Percentiles rank a stretch among this genome's conserved stretches.
Conservation (phyloP, 2,113 vertebrate species). For the Anarhynchus alexandrinus region DNA sequence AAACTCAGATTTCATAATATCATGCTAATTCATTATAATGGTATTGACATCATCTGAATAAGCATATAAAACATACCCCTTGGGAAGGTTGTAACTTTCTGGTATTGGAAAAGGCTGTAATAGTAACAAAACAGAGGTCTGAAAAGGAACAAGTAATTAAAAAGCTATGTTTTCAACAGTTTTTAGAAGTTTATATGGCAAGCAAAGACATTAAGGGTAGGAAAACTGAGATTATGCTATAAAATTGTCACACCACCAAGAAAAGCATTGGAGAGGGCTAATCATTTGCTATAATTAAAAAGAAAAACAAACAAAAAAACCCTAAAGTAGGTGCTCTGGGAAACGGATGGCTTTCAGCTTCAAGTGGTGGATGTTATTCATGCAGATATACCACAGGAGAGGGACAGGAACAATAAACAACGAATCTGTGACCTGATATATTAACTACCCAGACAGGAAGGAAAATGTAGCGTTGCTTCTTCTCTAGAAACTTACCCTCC, state of each 20-base stretch:
- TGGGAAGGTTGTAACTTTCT: background rate
- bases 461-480: background rate
- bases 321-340: background rate
- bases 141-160: background rate
- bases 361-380: background rate
- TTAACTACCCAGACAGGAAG: background rate
- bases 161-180: background rate
- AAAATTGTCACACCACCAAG: background rate
- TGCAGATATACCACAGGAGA: background rate
- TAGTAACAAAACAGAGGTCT: background rate
- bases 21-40: background rate
- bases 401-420: background rate
- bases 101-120: background rate
- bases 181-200: background rate
- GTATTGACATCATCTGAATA: background rate
- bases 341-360: background rate
- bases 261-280: background rate
- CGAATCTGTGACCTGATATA: background rate
- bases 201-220: background rate
- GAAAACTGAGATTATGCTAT: background rate
- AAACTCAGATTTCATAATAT: slow-evolving; percentile 2
- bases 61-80: background rate
- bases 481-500: background rate
- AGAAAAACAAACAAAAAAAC: background rate
- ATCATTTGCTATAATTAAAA: background rate